Evolutionary conservation across 1,140 invertebrate species (phyloP), one percentile per base, ranked within the genome.

Genomic region (Drosophila punjabiensis): DNA sequence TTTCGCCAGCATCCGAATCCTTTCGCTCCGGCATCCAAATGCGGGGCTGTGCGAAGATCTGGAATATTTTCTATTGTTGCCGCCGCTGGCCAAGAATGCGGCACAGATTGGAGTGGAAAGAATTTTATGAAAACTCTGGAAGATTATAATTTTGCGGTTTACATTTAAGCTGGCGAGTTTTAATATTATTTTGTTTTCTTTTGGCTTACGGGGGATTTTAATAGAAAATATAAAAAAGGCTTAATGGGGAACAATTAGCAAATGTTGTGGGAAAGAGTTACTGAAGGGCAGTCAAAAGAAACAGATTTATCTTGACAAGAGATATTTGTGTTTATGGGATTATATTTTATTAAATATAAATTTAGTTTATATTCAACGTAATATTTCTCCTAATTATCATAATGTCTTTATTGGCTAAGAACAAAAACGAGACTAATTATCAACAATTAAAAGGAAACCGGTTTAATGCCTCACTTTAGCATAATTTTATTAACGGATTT

Each of bases 21-120:
- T 39, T 61, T 61, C 37, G 53, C 39, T 52, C 8, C 20, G 30
- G 30, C 70, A 71, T 48, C 37, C 35, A 37, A 41, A 43, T 14
- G 30, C 7, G 9, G 10, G n/a, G 14, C 24, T 55, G 18, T 6
- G 52, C 11, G 9, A 32, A 13, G 43, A 18, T 37, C 68, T 71
- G 24, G 24, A 71, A 69, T 69, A 69, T 33, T 48, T 56, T 48
- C 61, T 67, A 70, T 67, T 65, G 60, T 64, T 39, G 60, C 45
- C n/a, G 50, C 50, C 13, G 35, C 30, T 35, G 60, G 14, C 33
- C 43, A 33, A 30, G 35, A 62, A 48, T 64, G 45, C 32, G 32
- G 39, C 65, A 14, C 32, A 63, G 43, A 63, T 48, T 64, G 41
- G 16, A 47, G 20, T 10, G 33, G 18, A 43, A 64, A 39, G 33